Evolutionary conservation across 2,797 vertebrate species (phyloP).

Genomic region (Psittacula echo): DNA sequence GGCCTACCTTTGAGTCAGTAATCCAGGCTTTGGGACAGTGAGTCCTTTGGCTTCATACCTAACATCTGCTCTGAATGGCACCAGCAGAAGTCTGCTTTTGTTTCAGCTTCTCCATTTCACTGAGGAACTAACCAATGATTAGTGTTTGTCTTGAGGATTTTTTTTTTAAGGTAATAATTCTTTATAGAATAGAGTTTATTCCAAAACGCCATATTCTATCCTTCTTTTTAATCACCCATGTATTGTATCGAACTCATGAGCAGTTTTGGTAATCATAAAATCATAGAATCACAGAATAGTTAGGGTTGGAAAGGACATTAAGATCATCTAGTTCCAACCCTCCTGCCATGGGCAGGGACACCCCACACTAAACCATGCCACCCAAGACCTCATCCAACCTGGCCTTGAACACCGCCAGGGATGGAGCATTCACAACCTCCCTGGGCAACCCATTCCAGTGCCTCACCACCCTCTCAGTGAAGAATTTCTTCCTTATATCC

Average conservation of each 20-base stretch:
- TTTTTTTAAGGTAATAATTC: neutral
- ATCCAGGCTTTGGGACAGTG: neutral
- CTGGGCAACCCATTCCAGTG: no score
- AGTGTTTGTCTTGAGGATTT: neutral
- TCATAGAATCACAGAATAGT: no score
- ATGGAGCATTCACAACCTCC: no score
- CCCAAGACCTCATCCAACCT: no score
- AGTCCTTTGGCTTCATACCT: constrained; percentile 17
- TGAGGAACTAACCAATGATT: neutral
- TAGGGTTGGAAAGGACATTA: no score
- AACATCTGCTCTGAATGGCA: constrained; percentile 1
- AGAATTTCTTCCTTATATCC: no score
- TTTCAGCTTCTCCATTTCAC: constrained; percentile 10
- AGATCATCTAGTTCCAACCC: no score
- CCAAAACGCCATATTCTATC: neutral
- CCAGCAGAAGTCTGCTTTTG: neutral
- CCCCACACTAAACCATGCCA: no score
- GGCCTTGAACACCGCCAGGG: no score
- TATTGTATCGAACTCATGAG: neutral
- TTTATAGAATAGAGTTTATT: neutral
- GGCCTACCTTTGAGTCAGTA: neutral
- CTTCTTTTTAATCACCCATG: neutral
- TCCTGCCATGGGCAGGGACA: no score
- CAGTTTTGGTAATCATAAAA: neutral
- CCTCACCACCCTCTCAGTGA: no score